These are phyloP conservation scores for Myotis yumanensis DNA, from an alignment of 2,113 vertebrate genomes.

Conservation along the genomic window DNA sequence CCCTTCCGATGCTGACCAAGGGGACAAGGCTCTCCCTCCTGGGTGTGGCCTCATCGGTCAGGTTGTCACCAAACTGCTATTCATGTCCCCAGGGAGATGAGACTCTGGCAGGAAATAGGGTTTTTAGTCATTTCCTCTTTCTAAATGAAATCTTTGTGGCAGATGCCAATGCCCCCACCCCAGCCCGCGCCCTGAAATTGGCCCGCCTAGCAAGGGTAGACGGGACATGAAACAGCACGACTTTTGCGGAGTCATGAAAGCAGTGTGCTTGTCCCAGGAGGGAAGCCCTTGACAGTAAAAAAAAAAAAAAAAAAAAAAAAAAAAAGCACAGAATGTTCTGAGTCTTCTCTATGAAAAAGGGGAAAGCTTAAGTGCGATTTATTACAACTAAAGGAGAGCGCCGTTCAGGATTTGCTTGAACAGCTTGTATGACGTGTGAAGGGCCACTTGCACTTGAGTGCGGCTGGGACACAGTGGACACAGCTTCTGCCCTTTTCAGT, in stretches of 20 bases:
- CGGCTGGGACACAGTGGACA: not conserved
- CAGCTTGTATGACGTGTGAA: not conserved
- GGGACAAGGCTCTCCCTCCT: not conserved
- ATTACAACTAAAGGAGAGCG: not conserved
- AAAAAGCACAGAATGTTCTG: not conserved
- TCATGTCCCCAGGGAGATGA: not conserved
- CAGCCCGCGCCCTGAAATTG: not conserved
- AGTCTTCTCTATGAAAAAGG: not conserved
- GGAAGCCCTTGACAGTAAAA: not conserved
- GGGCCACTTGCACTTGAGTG: not conserved
- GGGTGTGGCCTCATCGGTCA: not conserved
- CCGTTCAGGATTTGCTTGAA: not conserved
- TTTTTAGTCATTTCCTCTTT: slow-evolving; percentile 15
- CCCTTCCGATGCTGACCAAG: not conserved
- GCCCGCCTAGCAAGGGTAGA: not conserved
- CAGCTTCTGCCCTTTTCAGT: not conserved
- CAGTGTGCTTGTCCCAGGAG: not conserved
- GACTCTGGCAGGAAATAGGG: not conserved
- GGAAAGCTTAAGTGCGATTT: slow-evolving; percentile 13
- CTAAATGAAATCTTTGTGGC: not conserved
- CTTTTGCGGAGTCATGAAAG: not conserved
- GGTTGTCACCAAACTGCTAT: not conserved
- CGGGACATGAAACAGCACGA: not conserved
- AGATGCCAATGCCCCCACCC: rapidly evolving
- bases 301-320: not conserved